Evolutionary conservation across 1,140 invertebrate species (phyloP), one percentile per base, ranked within the genome.

Genomic region (Magallana gigas): DNA sequence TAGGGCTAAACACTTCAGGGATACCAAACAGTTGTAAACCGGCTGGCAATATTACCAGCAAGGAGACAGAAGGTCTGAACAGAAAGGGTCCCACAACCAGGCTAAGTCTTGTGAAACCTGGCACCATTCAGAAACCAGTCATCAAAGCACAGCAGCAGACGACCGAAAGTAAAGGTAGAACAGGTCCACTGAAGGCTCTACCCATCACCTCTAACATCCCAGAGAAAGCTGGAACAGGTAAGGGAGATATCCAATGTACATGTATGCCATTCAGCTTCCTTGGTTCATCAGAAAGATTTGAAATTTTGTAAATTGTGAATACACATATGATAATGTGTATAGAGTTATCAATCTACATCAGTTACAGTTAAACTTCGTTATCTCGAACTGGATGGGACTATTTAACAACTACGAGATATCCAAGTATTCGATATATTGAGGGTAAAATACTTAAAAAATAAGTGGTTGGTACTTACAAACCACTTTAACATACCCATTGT

Each of bases 41-140:
- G 8, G n/a, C 84, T 11, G 36, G 60, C 1, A 80, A 81, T 59
- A 57, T 57, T 59, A 36, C n/a, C 58, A 81, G 16, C 8, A 87
- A 83, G 36, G 80, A 85, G 56, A 29, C 59, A 29, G 68, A 76
- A 23, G 84, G 23, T 36, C 81, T 71, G 4, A 57, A 83, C 6
- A 64, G 85, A 18, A 89, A 87, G 57, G 84, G 88, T 11, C 88
- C 88, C 11, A 16, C 84, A 8, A 87, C 87, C 36, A 91, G 88
- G 82, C 85, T 80, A 36, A 84, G 84, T 16, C 83, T 91, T n/a
- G 60, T 91, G 83, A 87, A 91, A 56, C 90, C 90, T 0, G 84
- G 90, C 18, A 83, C 88, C 57, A 62, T 91, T 1, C 88, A 90
- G 82, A 88, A 88, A 56, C 62, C 64, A 36, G n/a, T 57, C 4